Evolutionary conservation across 2,113 vertebrate species (phyloP).

Genomic region (Alethe diademata): DNA sequence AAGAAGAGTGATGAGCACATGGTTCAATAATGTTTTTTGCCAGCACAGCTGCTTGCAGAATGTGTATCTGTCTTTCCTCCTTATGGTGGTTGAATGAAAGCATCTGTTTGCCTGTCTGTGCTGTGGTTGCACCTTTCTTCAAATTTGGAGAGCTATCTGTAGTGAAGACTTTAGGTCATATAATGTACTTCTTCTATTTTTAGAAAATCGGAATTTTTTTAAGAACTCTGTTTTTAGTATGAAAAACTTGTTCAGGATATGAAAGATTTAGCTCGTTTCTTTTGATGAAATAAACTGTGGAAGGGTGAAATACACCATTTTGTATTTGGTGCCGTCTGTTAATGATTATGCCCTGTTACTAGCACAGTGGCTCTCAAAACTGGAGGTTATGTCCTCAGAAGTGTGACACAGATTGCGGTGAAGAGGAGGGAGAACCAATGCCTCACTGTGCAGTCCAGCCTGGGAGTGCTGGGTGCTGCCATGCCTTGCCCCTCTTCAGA

Average conservation of each 20-base stretch:
- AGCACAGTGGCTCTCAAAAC: neutral
- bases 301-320: neutral
- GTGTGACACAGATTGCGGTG: neutral
- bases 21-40: constrained; percentile 3
- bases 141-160: neutral
- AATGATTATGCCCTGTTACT: neutral
- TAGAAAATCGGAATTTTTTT: neutral
- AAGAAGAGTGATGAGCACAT: neutral
- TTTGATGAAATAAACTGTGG: neutral
- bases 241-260: neutral
- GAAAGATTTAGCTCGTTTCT: neutral
- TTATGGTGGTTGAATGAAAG: constrained; percentile 15
- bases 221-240: neutral
- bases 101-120: constrained; percentile 52
- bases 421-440: neutral
- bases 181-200: neutral
- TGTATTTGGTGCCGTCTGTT: neutral
- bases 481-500: rapidly evolving
- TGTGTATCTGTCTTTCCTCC: constrained; percentile 17
- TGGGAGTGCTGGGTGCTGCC: neutral
- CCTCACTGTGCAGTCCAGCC: neutral
- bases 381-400: neutral
- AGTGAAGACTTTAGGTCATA: neutral
- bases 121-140: constrained; percentile 20
- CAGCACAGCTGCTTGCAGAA: constrained; percentile 49